These are phyloP conservation scores for Arctopsyche grandis DNA, from an alignment of 1,140 invertebrate genomes.

Conservation along the genomic window DNA sequence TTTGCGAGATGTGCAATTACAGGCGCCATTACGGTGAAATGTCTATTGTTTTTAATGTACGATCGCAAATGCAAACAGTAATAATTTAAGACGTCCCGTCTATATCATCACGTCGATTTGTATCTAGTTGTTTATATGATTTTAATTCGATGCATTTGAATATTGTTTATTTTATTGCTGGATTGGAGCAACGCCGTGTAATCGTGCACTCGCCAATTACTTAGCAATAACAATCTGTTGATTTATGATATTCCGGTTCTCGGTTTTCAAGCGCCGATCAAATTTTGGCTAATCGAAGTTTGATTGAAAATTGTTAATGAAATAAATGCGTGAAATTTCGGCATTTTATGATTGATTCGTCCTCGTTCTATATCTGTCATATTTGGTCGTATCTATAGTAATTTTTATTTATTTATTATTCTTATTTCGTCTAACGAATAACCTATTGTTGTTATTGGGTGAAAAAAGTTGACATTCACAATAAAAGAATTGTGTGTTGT, in stretches of 20 bases:
- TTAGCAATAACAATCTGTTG: too few species aligned
- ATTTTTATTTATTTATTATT: background rate
- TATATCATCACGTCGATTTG: background rate
- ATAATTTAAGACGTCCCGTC: background rate
- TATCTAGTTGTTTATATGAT: background rate
- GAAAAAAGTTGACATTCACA: conserved; percentile 14
- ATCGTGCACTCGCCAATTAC: too few species aligned
- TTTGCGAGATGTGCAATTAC: background rate
- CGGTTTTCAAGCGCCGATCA: too few species aligned
- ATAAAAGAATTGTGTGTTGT: background rate
- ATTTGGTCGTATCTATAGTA: background rate
- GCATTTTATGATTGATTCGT: conserved; percentile 6
- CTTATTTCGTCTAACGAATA: background rate
- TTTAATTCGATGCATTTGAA: background rate
- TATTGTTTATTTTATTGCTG: too few species aligned
- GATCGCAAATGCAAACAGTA: background rate
- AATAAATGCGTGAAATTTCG: background rate
- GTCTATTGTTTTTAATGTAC: background rate
- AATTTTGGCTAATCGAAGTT: too few species aligned
- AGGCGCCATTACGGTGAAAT: background rate
- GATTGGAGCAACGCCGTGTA: too few species aligned
- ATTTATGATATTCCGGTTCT: too few species aligned
- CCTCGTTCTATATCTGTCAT: conserved; percentile 18
- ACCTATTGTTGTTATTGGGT: conserved; percentile 14
- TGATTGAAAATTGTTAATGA: background rate